Conservation (phyloP, 2,888 invertebrate genomes). For the Xestobium rufovillosum region DNA sequence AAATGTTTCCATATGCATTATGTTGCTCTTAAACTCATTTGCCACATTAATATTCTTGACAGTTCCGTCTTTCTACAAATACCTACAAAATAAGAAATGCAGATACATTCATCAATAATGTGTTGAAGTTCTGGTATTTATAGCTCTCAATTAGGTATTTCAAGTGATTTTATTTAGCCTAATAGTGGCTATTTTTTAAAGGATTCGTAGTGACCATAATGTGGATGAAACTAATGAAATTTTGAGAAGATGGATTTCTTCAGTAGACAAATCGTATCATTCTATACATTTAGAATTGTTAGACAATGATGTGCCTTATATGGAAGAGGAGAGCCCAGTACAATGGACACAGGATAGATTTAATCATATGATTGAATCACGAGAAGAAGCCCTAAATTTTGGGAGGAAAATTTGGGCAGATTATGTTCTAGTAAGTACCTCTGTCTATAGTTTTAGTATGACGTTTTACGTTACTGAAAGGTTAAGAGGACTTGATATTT, state of each 20-base stretch:
- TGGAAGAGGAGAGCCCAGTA: slow-evolving; percentile 55
- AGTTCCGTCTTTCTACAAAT: too few species aligned
- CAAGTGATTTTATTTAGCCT: background rate
- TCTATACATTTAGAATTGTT: slow-evolving; percentile 51
- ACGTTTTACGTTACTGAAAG: slow-evolving; percentile 5
- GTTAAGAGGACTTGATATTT: too few species aligned
- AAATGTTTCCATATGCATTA: too few species aligned
- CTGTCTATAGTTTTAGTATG: slow-evolving; percentile 12
- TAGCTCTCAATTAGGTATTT: too few species aligned
- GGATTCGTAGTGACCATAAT: slow-evolving; percentile 85
- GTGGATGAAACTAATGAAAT: slow-evolving; percentile 68
- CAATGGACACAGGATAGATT: slow-evolving; percentile 75
- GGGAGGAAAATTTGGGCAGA: slow-evolving; percentile 81
- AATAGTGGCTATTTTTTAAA: slow-evolving; percentile 38
- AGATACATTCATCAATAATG: too few species aligned
- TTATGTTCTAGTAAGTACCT: slow-evolving; percentile 68
- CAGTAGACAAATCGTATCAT: slow-evolving; percentile 60
- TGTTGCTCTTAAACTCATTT: too few species aligned
- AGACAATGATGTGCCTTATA: slow-evolving; percentile 44
- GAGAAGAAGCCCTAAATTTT: slow-evolving; percentile 66
- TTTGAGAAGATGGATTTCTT: slow-evolving; percentile 63
- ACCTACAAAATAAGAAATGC: too few species aligned
- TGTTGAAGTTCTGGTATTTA: too few species aligned
- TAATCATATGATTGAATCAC: slow-evolving; percentile 66
- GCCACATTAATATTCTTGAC: too few species aligned